A percentile compares a stretch with the other conserved stretches of the same genome.
phyloP scores from a whole-genome alignment of 2,113 vertebrate species.

The Collichthys lucidus region DNA sequence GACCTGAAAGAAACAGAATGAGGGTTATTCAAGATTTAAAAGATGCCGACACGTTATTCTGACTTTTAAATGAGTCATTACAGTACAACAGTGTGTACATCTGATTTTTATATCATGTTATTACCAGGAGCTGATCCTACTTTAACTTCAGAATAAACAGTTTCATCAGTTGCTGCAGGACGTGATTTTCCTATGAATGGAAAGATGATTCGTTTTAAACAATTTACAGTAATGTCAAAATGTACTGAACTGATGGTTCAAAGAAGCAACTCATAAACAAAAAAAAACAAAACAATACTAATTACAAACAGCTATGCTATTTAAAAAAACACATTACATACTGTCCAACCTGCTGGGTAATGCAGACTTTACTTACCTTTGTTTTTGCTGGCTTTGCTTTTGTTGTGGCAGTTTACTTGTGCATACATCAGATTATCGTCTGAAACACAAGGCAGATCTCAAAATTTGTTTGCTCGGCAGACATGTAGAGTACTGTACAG shows the following conservation, averaged over 20 bases:
- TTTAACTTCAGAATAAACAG: slow-evolving; percentile 24
- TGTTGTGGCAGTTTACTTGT: neutral
- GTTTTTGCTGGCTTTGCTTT: neutral
- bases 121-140: neutral
- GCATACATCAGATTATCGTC: neutral
- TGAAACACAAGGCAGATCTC: neutral
- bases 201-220: neutral
- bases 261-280: neutral
- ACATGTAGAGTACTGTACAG: neutral
- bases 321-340: neutral
- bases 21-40: neutral
- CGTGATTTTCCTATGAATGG: neutral
- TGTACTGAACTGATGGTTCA: neutral
- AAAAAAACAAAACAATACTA: too few species aligned
- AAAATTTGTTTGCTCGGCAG: neutral
- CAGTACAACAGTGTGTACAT: neutral
- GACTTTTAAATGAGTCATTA: neutral
- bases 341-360: neutral
- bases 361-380: neutral
- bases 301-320: too few species aligned
- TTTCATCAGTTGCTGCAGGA: neutral
- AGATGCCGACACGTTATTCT: neutral
- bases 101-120: neutral
- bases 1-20: neutral
- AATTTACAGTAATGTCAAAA: neutral